Percentiles rank a stretch among this genome's conserved stretches.
Evolutionary conservation across 2,113 vertebrate species (phyloP).

Genomic region (Accipiter virgatus): DNA sequence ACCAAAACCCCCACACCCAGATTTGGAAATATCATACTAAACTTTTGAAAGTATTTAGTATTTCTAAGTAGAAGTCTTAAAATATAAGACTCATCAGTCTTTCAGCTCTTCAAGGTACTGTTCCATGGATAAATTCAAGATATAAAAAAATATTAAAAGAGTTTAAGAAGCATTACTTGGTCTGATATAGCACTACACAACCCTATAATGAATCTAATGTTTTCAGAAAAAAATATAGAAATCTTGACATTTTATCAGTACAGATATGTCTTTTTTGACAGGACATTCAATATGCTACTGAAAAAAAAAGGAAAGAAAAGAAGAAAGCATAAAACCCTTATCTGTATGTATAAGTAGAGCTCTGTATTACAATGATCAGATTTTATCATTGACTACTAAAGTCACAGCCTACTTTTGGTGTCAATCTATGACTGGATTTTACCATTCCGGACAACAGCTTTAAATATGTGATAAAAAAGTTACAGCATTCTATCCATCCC

Average conservation of each 20-base stretch:
- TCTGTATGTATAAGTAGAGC: neutral
- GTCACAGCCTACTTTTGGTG: neutral
- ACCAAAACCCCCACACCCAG: fast-evolving
- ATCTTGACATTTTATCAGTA: neutral
- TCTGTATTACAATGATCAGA: neutral
- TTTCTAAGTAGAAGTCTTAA: neutral
- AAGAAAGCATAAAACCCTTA: neutral
- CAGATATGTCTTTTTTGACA: neutral
- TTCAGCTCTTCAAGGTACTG: neutral
- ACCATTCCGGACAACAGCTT: neutral
- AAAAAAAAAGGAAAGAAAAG: neutral
- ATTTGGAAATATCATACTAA: neutral
- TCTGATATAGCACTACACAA: neutral
- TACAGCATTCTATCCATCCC: neutral
- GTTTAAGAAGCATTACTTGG: neutral
- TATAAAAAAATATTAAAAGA: neutral
- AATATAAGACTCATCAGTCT: neutral
- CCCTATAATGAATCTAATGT: neutral
- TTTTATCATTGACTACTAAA: neutral
- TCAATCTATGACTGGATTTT: neutral
- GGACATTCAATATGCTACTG: neutral
- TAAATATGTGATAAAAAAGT: neutral
- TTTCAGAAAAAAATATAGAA: neutral
- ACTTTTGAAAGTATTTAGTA: neutral
- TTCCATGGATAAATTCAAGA: neutral